phyloP scores from a whole-genome alignment of 2,888 invertebrate genomes.

The Drosophila subquinaria region DNA sequence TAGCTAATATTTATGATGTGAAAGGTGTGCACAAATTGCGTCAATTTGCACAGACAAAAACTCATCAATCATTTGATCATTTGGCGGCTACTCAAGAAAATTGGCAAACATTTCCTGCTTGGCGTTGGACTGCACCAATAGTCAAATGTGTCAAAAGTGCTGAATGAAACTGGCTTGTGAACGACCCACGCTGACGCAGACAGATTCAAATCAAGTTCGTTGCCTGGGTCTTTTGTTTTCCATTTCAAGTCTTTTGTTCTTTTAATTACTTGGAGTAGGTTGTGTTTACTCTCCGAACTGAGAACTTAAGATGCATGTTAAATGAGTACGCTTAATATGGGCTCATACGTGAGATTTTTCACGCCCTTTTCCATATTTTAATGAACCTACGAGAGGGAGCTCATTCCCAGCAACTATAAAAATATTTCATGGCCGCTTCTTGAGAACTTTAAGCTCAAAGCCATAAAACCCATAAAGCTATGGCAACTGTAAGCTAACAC shows the following conservation, averaged over 20 bases:
- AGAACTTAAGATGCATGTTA: constrained; percentile 7
- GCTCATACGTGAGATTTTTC: constrained; percentile 47
- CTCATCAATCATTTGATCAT: constrained; percentile 54
- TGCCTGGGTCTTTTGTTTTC: constrained; percentile 59
- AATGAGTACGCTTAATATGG: constrained; percentile 15
- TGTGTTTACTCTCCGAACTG: background rate
- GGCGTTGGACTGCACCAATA: constrained; percentile 60
- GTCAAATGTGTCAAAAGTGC: constrained; percentile 59
- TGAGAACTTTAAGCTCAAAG: constrained; percentile 38
- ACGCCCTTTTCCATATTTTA: constrained; percentile 30
- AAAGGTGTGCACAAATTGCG: constrained; percentile 59
- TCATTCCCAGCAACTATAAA: constrained; percentile 8
- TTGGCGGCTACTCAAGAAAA: constrained; percentile 47
- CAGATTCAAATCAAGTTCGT: constrained; percentile 54
- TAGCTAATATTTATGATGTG: constrained; percentile 40
- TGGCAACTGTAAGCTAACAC: constrained; percentile 3
- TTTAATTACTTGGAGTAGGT: constrained; percentile 42
- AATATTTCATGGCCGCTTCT: constrained; percentile 31
- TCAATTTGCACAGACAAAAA: constrained; percentile 60
- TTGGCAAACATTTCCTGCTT: constrained; percentile 62
- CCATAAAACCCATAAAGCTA: constrained; percentile 32
- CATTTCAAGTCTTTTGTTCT: constrained; percentile 28
- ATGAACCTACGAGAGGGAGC: background rate
- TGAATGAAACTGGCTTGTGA: constrained; percentile 20
- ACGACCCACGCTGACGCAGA: constrained; percentile 36